A percentile compares a stretch with the other conserved stretches of the same genome.
Evolutionary conservation across 1,140 invertebrate genomes (phyloP).

Genomic region (Drosophila tsacasi): DNA sequence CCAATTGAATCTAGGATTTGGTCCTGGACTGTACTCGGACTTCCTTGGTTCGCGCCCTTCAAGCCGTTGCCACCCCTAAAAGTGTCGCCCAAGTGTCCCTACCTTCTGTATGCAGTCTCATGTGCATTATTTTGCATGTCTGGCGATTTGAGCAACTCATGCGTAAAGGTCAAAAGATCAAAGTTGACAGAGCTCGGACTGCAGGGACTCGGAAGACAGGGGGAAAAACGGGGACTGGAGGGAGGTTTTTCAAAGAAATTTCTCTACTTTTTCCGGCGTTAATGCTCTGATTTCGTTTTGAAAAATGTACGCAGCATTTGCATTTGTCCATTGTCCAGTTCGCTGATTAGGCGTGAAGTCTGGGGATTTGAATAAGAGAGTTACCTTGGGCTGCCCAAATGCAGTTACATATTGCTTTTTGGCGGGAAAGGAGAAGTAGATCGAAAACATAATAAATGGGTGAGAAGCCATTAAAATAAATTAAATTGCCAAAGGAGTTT

Average conservation of each 20-base stretch:
- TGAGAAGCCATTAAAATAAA: background rate
- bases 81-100: slow-evolving; percentile 22
- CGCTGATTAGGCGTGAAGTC: slow-evolving; percentile 80
- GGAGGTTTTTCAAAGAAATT: slow-evolving; percentile 41
- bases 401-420: slow-evolving; percentile 39
- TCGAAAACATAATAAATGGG: slow-evolving; percentile 7
- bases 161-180: slow-evolving; percentile 82
- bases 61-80: slow-evolving; percentile 62
- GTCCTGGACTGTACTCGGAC: slow-evolving; percentile 12
- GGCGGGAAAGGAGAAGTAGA: slow-evolving; percentile 56
- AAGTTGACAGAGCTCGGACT: slow-evolving; percentile 55
- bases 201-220: slow-evolving; percentile 28
- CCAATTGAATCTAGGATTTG: background rate
- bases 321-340: slow-evolving; percentile 66
- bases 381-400: slow-evolving; percentile 30
- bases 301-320: slow-evolving; percentile 64
- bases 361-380: slow-evolving; percentile 71
- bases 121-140: slow-evolving; percentile 83
- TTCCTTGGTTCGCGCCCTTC: slow-evolving; percentile 52
- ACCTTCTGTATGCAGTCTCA: slow-evolving; percentile 57
- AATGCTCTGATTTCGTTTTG: slow-evolving; percentile 70
- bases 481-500: background rate
- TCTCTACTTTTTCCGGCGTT: slow-evolving; percentile 53
- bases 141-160: slow-evolving; percentile 73
- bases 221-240: slow-evolving; percentile 7